A percentile compares a stretch with the other conserved stretches of the same genome.
Conservation (phyloP, 2,888 invertebrate species). For the Lacanobia oleracea region DNA sequence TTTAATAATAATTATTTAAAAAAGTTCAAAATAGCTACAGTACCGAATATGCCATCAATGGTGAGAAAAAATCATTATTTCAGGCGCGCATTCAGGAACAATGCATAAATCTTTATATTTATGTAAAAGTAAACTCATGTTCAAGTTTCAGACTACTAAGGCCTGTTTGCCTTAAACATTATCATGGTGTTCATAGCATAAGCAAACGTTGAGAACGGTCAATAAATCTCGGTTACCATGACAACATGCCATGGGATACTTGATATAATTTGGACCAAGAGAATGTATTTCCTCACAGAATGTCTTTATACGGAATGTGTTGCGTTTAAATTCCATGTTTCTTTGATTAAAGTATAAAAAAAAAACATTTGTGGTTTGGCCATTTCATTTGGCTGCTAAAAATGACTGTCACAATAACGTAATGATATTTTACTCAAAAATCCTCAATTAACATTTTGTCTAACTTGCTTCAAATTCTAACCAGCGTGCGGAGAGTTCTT, state of each 20-base stretch:
- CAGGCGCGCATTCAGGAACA: not conserved
- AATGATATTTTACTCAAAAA: not conserved
- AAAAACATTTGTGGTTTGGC: not conserved
- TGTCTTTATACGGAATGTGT: not conserved
- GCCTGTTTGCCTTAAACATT: not conserved
- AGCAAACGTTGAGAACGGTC: not conserved
- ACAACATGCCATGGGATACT: not conserved
- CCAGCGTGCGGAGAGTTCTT: conserved; percentile 77
- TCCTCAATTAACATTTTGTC: conserved; percentile 41
- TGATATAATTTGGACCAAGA: not conserved
- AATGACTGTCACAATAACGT: not conserved
- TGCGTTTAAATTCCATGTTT: not conserved
- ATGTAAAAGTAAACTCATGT: not conserved
- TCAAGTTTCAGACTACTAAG: too few species aligned
- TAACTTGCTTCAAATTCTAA: conserved; percentile 35
- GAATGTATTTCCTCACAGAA: not conserved
- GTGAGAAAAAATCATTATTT: not conserved
- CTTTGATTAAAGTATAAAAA: not conserved
- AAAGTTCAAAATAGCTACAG: not conserved
- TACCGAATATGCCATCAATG: not conserved
- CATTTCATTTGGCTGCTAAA: not conserved
- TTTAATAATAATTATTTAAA: not conserved
- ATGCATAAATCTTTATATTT: not conserved
- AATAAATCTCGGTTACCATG: conserved; percentile 2
- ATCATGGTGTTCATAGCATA: not conserved